phyloP scores from a whole-genome alignment of 2,888 invertebrate species.

The Dolomedes plantarius region DNA sequence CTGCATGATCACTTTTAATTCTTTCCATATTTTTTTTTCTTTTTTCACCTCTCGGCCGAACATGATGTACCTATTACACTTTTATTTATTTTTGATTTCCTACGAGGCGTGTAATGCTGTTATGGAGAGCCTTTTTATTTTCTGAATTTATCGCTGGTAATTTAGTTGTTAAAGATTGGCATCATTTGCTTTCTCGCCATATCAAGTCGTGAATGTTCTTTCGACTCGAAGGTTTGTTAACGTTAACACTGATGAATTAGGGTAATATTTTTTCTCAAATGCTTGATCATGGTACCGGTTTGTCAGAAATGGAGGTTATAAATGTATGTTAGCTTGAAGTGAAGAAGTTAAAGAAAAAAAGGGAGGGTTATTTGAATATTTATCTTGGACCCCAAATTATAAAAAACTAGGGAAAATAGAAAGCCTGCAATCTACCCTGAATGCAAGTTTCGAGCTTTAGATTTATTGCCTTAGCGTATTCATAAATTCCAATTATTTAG shows the following conservation, averaged over 20 bases:
- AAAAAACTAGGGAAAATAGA: too few relatives aligned
- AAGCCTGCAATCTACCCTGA: too few relatives aligned
- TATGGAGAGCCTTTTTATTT: constrained; percentile 45
- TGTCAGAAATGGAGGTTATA: too few relatives aligned
- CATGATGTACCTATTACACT: constrained; percentile 1
- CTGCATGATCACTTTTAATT: constrained; percentile 39
- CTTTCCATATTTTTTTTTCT: neutral
- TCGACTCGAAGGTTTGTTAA: neutral
- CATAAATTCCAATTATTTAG: too few relatives aligned
- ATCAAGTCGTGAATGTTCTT: neutral
- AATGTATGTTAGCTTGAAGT: too few relatives aligned
- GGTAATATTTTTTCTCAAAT: neutral
- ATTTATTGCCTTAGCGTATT: too few relatives aligned
- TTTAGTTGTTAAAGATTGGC: constrained; percentile 33
- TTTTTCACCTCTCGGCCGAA: neutral
- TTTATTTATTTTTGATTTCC: constrained; percentile 4
- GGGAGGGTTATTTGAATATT: too few relatives aligned
- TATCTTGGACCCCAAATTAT: too few relatives aligned
- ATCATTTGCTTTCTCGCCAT: neutral
- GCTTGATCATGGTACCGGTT: too few relatives aligned
- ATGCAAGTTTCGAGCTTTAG: too few relatives aligned
- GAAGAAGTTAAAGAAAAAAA: too few relatives aligned
- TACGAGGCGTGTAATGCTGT: neutral
- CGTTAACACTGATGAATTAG: neutral
- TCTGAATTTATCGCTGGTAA: constrained; percentile 52